A percentile compares a stretch with the other conserved stretches of the same genome.
These are phyloP conservation scores for Stenolophus ochropezus DNA, from an alignment of 2,888 invertebrate genomes.

Conservation along the genomic window DNA sequence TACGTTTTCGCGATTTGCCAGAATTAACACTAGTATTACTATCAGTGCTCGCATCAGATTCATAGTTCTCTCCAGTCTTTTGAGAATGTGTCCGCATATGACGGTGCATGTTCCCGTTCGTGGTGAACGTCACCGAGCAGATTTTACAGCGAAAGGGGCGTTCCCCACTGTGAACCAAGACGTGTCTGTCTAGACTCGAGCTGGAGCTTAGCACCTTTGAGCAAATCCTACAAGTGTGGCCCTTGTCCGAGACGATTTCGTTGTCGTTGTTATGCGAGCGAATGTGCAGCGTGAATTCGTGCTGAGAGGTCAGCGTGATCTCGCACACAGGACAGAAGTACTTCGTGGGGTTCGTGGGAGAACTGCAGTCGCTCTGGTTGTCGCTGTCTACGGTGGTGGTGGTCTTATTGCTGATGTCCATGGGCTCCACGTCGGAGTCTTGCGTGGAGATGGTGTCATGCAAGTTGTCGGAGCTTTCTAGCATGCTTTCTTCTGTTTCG, in stretches of 20 bases:
- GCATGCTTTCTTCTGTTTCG: constrained; percentile 53
- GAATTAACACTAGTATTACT: constrained; percentile 71
- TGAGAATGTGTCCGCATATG: constrained; percentile 84
- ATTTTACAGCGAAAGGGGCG: constrained; percentile 86
- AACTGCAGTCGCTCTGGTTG: constrained; percentile 76
- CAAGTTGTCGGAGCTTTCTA: constrained; percentile 47
- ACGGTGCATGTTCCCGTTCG: constrained; percentile 90
- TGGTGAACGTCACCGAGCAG: constrained; percentile 88
- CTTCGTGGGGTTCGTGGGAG: constrained; percentile 66
- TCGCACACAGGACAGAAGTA: constrained; percentile 82
- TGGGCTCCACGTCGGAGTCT: constrained; percentile 53
- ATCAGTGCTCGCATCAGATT: constrained; percentile 77
- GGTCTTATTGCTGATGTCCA: constrained; percentile 58
- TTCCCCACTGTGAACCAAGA: constrained; percentile 87
- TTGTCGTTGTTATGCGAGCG: constrained; percentile 79
- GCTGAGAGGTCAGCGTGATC: constrained; percentile 77
- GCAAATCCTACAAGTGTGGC: constrained; percentile 80
- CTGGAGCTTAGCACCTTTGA: constrained; percentile 84
- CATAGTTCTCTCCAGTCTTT: constrained; percentile 76
- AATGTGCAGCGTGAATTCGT: constrained; percentile 83
- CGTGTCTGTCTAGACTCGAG: constrained; percentile 86
- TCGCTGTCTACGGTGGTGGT: constrained; percentile 74
- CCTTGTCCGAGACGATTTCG: constrained; percentile 72
- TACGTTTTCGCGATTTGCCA: constrained; percentile 67
- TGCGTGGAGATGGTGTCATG: constrained; percentile 20